Evolutionary conservation across 2,888 invertebrate genomes (phyloP).

Genomic region (Chironomus riparius): DNA sequence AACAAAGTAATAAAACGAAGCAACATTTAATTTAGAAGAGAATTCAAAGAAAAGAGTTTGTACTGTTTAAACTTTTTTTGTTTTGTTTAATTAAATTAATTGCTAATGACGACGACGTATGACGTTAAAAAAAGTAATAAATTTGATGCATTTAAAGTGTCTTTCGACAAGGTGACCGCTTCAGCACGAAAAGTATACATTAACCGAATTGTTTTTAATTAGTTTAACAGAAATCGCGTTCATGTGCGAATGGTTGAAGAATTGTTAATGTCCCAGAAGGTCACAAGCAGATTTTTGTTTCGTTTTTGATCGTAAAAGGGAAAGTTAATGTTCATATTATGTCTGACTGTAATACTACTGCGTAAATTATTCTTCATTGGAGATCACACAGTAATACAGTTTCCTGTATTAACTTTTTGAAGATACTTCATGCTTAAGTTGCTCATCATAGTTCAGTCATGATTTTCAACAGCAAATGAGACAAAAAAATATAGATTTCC

Average conservation of each 20-base stretch:
- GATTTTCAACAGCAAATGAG: too few species aligned
- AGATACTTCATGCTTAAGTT: too few species aligned
- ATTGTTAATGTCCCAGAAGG: not conserved
- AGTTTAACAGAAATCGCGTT: not conserved
- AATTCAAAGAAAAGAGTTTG: too few species aligned
- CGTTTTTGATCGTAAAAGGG: not conserved
- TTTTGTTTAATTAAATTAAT: not conserved
- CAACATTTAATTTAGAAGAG: not conserved
- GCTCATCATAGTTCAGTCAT: too few species aligned
- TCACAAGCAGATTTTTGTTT: not conserved
- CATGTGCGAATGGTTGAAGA: not conserved
- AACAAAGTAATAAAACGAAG: not conserved
- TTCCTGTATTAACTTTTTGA: too few species aligned
- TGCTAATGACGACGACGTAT: not conserved
- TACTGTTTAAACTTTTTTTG: too few species aligned
- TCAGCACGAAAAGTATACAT: not conserved
- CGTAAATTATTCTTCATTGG: too few species aligned
- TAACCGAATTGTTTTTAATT: not conserved
- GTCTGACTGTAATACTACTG: too few species aligned
- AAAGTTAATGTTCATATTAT: not conserved
- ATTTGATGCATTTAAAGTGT: not conserved
- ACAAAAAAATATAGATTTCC: too few species aligned
- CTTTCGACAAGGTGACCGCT: not conserved
- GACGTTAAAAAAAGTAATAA: not conserved
- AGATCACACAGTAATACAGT: too few species aligned